A percentile compares a stretch with the other conserved stretches of the same genome.
Evolutionary conservation across 92 coral and sea anemone genomes (phyloP).

Genomic region (Umimayanthus kanabou): DNA sequence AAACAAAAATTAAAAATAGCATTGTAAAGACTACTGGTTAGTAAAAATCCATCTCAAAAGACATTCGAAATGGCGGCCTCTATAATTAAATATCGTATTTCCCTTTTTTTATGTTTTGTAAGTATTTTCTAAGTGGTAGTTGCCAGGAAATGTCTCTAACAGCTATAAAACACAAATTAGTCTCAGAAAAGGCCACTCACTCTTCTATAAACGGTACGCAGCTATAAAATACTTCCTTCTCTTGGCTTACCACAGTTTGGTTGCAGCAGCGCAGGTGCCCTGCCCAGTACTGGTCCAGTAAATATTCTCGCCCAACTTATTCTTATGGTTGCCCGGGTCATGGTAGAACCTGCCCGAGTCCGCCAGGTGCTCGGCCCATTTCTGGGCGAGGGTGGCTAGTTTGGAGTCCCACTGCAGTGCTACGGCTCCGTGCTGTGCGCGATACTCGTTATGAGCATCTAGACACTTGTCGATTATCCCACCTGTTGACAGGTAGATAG

Average conservation of each 20-base stretch:
- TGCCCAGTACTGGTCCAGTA: slow-evolving; percentile 19
- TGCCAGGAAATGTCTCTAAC: too few species aligned
- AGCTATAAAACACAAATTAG: too few species aligned
- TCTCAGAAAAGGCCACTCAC: not conserved
- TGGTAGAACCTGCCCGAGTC: slow-evolving; percentile 11
- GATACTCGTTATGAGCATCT: slow-evolving; percentile 8
- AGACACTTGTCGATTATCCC: slow-evolving; percentile 21
- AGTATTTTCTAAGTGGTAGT: too few species aligned
- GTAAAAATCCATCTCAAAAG: too few species aligned
- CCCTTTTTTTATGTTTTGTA: too few species aligned
- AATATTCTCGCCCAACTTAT: slow-evolving; percentile 22
- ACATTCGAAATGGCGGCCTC: too few species aligned
- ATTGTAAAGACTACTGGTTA: too few species aligned
- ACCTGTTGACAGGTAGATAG: not conserved
- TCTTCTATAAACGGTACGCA: not conserved
- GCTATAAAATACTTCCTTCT: not conserved
- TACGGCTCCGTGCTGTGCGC: not conserved
- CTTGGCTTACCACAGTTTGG: slow-evolving; percentile 6
- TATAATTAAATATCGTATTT: too few species aligned
- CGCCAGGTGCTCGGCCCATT: slow-evolving; percentile 25
- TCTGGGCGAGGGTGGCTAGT: slow-evolving; percentile 10
- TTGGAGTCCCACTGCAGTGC: not conserved
- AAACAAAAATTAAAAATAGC: too few species aligned
- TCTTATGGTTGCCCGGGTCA: slow-evolving; percentile 6
- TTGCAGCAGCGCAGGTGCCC: slow-evolving; percentile 12